Conservation (phyloP, 2,797 vertebrate species). For the Lacerta bilineata region DNA sequence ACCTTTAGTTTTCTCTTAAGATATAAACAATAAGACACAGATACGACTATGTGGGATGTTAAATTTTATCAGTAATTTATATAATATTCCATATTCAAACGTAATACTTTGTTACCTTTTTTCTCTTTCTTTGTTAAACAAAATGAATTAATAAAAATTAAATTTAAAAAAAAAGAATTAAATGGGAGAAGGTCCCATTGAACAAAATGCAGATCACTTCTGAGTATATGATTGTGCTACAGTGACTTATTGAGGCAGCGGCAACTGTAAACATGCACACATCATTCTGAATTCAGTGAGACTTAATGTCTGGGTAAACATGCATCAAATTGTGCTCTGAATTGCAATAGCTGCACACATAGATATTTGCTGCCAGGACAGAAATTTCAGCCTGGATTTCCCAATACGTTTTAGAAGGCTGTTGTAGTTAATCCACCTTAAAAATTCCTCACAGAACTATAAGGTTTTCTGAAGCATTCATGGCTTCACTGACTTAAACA, state of each 20-base stretch:
- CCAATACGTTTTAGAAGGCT: constrained; percentile 13
- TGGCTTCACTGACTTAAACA: constrained; percentile 20
- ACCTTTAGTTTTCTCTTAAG: too few species aligned
- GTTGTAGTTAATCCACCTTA: background rate
- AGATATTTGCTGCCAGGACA: background rate
- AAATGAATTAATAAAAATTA: too few species aligned
- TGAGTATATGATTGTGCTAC: background rate
- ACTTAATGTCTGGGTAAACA: background rate
- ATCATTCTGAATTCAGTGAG: background rate
- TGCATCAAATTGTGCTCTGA: background rate
- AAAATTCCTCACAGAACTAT: constrained; percentile 26
- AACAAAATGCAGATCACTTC: background rate
- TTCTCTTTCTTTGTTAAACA: too few species aligned
- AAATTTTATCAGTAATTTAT: too few species aligned
- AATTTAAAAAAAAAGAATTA: background rate
- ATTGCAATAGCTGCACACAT: background rate
- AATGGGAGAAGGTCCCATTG: background rate
- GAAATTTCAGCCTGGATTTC: background rate
- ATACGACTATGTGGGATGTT: too few species aligned
- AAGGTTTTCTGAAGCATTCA: constrained; percentile 2
- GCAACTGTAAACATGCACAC: background rate
- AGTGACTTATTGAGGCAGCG: background rate
- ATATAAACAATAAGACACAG: too few species aligned
- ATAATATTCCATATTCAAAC: too few species aligned
- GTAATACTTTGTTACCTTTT: too few species aligned